Evolutionary conservation across 2,888 invertebrate genomes (phyloP), one percentile per base, ranked within the genome.

Genomic region (Standfussiana lucernea): DNA sequence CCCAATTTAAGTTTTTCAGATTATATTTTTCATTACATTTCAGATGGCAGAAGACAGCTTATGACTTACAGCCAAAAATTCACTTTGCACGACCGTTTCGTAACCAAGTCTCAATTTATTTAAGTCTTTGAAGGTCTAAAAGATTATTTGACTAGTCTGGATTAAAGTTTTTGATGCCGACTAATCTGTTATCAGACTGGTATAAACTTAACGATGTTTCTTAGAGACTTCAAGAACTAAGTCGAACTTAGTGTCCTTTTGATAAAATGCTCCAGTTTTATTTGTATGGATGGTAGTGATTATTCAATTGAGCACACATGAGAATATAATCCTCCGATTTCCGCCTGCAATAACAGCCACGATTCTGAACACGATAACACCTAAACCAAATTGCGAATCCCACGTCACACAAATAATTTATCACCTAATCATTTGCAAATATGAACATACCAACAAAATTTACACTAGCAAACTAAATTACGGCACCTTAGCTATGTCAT

Each of bases 401-500:
- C 2, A 69, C 68, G 42, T 28, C 59, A 66, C 53, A 3, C 67
- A 61, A 65, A 35, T 47, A 72, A 78, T 71, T 71, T 64, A 79
- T 72, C 75, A 82, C 72, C 77, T 81, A 86, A 88, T 87, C 84
- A 79, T 76, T 88, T 80, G 70, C 64, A 76, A 86, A 88, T 88
- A 90, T 81, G 82, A 50, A 75, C 77, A 74, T 75, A 53, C 76
- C 53, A 85, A 83, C 77, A 85, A 81, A 89, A 87, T 89, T 74
- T 86, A 83, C 84, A 87, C 82, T 84, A 86, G 77, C 87, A 89
- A 90, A 91, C 89, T 89, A 88, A 91, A 90, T 91, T 88, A 89
- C 80, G 79, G 56, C 68, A 85, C 88, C 87, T 89, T 90, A 88
- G 91, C 89, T 91, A 89, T 91, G 91, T 92, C 93, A 92, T 91